These are phyloP conservation scores for Lypha dubia DNA, from an alignment of 2,888 invertebrate genomes.

Conservation along the genomic window DNA sequence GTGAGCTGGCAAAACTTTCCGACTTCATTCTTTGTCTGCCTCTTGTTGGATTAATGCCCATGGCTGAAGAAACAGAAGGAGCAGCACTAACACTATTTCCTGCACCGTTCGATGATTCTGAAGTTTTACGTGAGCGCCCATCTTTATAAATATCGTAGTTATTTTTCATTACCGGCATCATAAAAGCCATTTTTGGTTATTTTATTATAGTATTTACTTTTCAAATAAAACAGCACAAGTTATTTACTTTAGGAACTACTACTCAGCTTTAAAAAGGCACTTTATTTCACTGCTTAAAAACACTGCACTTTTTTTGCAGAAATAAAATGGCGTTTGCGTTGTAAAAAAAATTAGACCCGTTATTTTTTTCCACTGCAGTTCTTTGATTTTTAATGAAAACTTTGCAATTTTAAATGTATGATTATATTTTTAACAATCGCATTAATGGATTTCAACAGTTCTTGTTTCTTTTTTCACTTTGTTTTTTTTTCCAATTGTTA, in stretches of 20 bases:
- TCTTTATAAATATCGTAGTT: conserved; percentile 96
- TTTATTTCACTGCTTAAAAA: conserved; percentile 33
- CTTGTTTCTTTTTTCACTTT: conserved; percentile 54
- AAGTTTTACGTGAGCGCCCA: conserved; percentile 88
- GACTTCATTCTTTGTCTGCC: conserved; percentile 85
- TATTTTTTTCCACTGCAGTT: conserved; percentile 21
- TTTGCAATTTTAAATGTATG: conserved; percentile 41
- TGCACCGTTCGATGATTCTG: conserved; percentile 86
- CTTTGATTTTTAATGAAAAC: conserved; percentile 1
- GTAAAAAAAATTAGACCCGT: conserved; percentile 30
- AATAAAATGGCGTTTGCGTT: conserved; percentile 15
- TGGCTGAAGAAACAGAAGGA: conserved; percentile 86
- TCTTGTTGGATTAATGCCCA: conserved; percentile 83
- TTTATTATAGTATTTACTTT: conserved; percentile 14
- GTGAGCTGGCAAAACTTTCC: conserved; percentile 84
- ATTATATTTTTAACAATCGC: conserved; percentile 29
- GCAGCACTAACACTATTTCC: conserved; percentile 84
- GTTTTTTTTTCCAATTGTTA: conserved; percentile 50
- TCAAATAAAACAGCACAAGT: neutral
- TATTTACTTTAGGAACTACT: conserved; percentile 28
- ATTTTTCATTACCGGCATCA: conserved; percentile 97
- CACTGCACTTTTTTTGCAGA: conserved; percentile 19
- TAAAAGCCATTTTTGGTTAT: conserved; percentile 91
- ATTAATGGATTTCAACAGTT: conserved; percentile 35
- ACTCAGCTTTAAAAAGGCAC: conserved; percentile 56